Percentiles rank a stretch among this genome's conserved stretches.
Conservation (phyloP, 2,113 vertebrate genomes). For the crab-eating macaque (Macaca fascicularis) region T2T-MFA8v1.1 NC_088377.1:75672501-75673000, state of each 20-base stretch:
- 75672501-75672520: no score
- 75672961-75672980: background rate
- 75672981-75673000: background rate
- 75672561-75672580: no score
- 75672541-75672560: no score
- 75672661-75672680: no score
- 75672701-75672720: no score
- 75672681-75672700: no score
- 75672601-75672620: no score
- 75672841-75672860: accelerated
- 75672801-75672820: background rate
- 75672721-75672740: background rate
- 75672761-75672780: background rate
- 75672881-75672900: background rate
- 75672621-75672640: no score
- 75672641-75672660: no score
- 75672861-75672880: no score
- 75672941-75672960: background rate
- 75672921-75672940: background rate
- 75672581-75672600: no score
- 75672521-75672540: no score
- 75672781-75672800: background rate
- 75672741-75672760: background rate
- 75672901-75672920: background rate
- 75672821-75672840: accelerated